These are phyloP conservation scores for Catagonus wagneri DNA, from an alignment of 2,113 vertebrate species.

Conservation along the genomic window DNA sequence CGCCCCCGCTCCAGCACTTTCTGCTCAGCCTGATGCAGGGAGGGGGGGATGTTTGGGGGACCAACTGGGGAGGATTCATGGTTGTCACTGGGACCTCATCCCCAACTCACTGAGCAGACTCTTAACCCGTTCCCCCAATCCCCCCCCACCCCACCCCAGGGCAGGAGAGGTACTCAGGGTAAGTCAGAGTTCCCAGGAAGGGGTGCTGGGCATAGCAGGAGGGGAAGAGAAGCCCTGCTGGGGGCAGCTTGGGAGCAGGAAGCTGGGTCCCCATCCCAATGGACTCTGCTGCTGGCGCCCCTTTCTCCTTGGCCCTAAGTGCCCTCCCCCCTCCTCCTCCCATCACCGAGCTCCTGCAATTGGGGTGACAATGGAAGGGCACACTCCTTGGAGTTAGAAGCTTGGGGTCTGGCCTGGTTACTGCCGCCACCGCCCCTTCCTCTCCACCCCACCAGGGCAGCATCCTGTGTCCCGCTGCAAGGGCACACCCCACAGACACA, in stretches of 20 bases:
- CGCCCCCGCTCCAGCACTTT: neutral
- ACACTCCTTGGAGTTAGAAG: neutral
- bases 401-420: neutral
- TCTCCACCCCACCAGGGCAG: neutral
- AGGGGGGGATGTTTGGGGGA: rapidly evolving
- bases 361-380: neutral
- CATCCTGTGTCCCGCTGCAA: rapidly evolving
- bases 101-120: no score
- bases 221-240: neutral
- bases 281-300: neutral
- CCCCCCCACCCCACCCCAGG: neutral
- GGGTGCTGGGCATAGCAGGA: rapidly evolving
- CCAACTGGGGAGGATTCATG: no score
- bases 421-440: neutral
- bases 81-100: neutral
- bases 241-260: neutral
- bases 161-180: neutral
- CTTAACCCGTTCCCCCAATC: neutral
- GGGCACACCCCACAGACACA: neutral
- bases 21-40: neutral
- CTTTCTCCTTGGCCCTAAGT: neutral
- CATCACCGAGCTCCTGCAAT: neutral
- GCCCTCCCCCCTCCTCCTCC: neutral
- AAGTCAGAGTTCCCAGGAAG: neutral
- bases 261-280: no score